These are phyloP conservation scores for Dicerorhinus sumatrensis DNA, from an alignment of 2,113 vertebrate species.

Conservation along the genomic window DNA sequence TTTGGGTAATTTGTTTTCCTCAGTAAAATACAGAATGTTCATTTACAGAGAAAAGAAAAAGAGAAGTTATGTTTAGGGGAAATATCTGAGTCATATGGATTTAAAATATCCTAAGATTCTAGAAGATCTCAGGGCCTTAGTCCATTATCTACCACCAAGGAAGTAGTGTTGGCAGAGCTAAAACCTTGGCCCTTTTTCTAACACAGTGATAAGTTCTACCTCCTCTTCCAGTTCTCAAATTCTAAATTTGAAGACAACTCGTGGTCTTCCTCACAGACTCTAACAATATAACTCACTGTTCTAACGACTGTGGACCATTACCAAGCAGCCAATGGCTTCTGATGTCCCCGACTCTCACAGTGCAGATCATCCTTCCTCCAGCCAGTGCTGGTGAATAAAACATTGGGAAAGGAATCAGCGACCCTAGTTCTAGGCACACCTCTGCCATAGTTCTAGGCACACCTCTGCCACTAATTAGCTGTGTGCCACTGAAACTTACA, in stretches of 20 bases:
- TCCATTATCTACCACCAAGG: too few relatives aligned
- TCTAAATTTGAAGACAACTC: not conserved
- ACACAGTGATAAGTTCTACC: not conserved
- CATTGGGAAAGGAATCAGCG: not conserved
- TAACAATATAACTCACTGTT: not conserved
- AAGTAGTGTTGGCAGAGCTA: not conserved
- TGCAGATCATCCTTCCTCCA: not conserved
- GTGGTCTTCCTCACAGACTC: not conserved
- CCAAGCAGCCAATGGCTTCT: not conserved
- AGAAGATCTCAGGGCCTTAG: not conserved
- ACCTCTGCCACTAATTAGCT: not conserved
- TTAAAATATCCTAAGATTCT: not conserved
- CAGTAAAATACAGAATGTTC: not conserved
- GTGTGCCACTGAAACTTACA: not conserved
- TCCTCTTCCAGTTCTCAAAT: not conserved
- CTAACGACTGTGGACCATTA: not conserved
- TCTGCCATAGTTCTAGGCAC: not conserved
- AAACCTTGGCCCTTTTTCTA: not conserved
- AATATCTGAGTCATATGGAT: not conserved
- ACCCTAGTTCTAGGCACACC: not conserved
- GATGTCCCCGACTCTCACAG: not conserved
- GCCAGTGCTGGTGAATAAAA: not conserved
- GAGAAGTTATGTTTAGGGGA: not conserved
- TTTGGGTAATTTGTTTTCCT: constrained; percentile 18
- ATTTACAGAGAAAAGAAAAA: constrained; percentile 5